Conservation (phyloP, 2,797 vertebrate species). For the Pseudochromis fuscus region DNA sequence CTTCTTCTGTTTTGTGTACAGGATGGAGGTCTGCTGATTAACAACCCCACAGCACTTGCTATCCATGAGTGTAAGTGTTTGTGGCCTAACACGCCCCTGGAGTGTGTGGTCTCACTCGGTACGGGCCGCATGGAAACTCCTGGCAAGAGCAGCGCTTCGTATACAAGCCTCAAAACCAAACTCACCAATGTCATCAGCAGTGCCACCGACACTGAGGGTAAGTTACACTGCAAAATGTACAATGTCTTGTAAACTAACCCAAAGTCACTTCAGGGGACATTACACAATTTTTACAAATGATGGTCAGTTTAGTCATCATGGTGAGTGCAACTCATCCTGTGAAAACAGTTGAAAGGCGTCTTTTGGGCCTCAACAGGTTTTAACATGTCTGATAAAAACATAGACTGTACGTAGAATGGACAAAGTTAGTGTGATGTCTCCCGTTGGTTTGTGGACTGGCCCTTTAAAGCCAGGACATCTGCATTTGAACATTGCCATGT, state of each 20-base stretch:
- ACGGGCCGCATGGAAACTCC: conserved; percentile 90
- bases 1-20: conserved; percentile 71
- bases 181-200: conserved; percentile 95
- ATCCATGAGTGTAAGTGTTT: conserved; percentile 95
- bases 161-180: conserved; percentile 95
- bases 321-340: neutral
- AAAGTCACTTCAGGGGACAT: neutral
- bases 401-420: too few relatives aligned
- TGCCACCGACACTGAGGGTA: conserved; percentile 97
- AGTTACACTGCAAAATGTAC: conserved; percentile 53
- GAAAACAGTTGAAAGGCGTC: neutral
- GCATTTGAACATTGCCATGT: too few relatives aligned
- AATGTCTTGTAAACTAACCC: neutral
- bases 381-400: too few relatives aligned
- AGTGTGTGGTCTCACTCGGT: conserved; percentile 94
- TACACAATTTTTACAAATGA: neutral
- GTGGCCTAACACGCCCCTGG: conserved; percentile 92
- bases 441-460: too few relatives aligned
- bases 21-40: conserved; percentile 96
- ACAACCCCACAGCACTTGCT: conserved; percentile 95
- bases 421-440: too few relatives aligned
- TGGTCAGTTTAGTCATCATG: neutral
- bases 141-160: conserved; percentile 84
- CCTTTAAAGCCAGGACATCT: too few relatives aligned
- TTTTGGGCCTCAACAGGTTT: neutral